Percentiles rank a stretch among this genome's conserved stretches.
Conservation (phyloP, 2,888 invertebrate species). For the Linnaemya tessellans region DNA sequence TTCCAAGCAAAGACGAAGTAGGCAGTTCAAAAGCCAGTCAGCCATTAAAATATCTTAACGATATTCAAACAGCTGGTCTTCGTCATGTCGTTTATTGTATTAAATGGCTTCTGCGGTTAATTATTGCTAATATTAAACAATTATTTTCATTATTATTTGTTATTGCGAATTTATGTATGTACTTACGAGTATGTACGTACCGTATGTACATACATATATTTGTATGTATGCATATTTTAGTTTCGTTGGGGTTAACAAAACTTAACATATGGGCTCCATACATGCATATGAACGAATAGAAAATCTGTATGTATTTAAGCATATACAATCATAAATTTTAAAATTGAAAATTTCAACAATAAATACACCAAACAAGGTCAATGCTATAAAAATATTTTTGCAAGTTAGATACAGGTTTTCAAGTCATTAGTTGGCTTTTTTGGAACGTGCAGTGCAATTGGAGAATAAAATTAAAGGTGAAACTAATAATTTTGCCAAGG, state of each 20-base stretch:
- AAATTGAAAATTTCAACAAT: slow-evolving; percentile 45
- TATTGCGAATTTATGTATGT: neutral
- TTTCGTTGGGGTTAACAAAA: slow-evolving; percentile 54
- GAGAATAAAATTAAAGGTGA: slow-evolving; percentile 23
- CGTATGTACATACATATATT: neutral
- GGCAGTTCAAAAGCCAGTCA: neutral
- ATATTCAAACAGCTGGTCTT: slow-evolving; percentile 46
- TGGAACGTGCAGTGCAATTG: neutral
- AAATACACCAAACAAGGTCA: slow-evolving; percentile 52
- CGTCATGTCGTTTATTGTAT: slow-evolving; percentile 7
- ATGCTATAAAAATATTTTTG: slow-evolving; percentile 39
- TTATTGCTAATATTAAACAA: slow-evolving; percentile 35
- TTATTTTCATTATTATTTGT: slow-evolving; percentile 1
- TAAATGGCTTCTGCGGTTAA: slow-evolving; percentile 61
- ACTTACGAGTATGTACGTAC: too few relatives aligned
- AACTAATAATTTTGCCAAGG: slow-evolving; percentile 1
- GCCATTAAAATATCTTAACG: neutral
- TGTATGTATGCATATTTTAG: neutral
- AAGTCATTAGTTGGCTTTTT: neutral
- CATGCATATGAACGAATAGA: neutral
- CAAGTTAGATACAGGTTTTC: slow-evolving; percentile 3
- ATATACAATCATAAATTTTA: slow-evolving; percentile 26
- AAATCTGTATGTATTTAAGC: slow-evolving; percentile 5
- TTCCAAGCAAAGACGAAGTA: neutral
- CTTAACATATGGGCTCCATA: slow-evolving; percentile 21